Evolutionary conservation across 2,888 invertebrate species (phyloP).

Genomic region (Anarsia innoxiella): DNA sequence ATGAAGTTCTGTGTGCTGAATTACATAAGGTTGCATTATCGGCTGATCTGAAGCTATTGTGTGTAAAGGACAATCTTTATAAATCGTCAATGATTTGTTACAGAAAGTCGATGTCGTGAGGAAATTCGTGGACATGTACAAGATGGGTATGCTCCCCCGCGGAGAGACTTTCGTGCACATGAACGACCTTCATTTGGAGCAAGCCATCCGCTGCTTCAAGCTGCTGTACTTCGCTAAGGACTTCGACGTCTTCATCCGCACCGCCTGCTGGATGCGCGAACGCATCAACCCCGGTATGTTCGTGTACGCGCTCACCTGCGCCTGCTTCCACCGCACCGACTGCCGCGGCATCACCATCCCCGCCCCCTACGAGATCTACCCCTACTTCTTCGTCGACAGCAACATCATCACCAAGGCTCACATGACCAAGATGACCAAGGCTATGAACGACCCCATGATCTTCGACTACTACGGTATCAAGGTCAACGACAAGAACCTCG

Average conservation of each 20-base stretch:
- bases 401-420: slow-evolving; percentile 81
- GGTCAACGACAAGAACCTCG: slow-evolving; percentile 71
- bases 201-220: slow-evolving; percentile 78
- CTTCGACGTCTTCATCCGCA: slow-evolving; percentile 79
- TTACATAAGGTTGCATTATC: no score
- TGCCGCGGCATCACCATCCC: slow-evolving; percentile 80
- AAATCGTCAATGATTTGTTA: slow-evolving; percentile 20
- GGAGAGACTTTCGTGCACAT: slow-evolving; percentile 77
- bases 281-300: slow-evolving; percentile 84
- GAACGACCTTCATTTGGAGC: slow-evolving; percentile 75
- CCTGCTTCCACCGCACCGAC: slow-evolving; percentile 80
- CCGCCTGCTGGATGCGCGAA: slow-evolving; percentile 81
- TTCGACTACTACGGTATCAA: slow-evolving; percentile 68
- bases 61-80: no score
- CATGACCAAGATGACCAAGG: slow-evolving; percentile 77
- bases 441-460: slow-evolving; percentile 67
- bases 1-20: no score
- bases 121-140: slow-evolving; percentile 71
- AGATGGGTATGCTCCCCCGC: slow-evolving; percentile 75
- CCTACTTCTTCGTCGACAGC: slow-evolving; percentile 83
- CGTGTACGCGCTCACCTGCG: slow-evolving; percentile 79
- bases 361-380: slow-evolving; percentile 84
- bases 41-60: no score
- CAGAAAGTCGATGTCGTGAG: slow-evolving; percentile 75
- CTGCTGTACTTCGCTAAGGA: slow-evolving; percentile 80